Conservation (phyloP, 2,113 vertebrate genomes). For the Cettia cetti region DNA sequence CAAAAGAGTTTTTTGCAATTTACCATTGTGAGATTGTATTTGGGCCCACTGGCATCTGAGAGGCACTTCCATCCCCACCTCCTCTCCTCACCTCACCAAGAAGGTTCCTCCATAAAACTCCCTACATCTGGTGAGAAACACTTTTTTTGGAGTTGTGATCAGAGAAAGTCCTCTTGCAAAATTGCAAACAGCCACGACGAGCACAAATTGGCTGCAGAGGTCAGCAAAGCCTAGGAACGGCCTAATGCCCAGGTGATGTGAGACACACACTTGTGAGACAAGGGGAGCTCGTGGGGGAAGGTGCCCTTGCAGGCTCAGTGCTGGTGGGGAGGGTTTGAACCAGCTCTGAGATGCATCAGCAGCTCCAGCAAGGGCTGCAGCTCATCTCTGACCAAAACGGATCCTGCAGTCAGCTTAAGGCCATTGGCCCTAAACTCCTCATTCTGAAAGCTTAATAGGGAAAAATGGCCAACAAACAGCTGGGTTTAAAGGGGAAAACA, state of each 20-base stretch:
- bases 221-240: not conserved
- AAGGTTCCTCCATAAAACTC: not conserved
- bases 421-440: not conserved
- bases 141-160: not conserved
- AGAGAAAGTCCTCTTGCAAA: not conserved
- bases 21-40: not conserved
- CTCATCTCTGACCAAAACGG: not conserved
- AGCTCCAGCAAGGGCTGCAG: not conserved
- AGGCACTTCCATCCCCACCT: not conserved
- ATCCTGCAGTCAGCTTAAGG: not conserved
- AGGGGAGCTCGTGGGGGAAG: not conserved
- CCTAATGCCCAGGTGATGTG: not conserved
- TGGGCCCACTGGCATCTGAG: not conserved
- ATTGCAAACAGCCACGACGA: not conserved
- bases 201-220: not conserved
- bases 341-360: not conserved
- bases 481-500: not conserved
- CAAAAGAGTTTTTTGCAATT: not conserved
- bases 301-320: not conserved
- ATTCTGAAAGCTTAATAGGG: not conserved
- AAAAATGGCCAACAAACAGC: not conserved
- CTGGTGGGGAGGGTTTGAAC: rapidly evolving
- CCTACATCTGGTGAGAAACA: not conserved
- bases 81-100: not conserved
- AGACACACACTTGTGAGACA: not conserved